These are phyloP conservation scores for Schizopygopsis malacanthus DNA, from an alignment of 2,797 vertebrate genomes.

Conservation along the genomic window DNA sequence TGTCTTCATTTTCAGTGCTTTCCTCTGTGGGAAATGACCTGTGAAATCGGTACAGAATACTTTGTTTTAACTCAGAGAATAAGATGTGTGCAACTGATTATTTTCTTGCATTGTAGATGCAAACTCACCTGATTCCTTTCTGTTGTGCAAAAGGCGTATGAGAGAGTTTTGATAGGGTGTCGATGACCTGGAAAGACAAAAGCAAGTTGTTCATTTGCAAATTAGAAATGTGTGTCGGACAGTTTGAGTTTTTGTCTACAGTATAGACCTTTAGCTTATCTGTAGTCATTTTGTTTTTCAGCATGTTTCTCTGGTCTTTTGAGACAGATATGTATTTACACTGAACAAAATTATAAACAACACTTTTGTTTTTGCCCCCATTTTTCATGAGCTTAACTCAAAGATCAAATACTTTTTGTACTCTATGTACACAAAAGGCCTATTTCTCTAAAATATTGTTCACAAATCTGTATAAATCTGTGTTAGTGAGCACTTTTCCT, in stretches of 20 bases:
- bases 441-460: too few relatives aligned
- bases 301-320: not conserved
- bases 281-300: not conserved
- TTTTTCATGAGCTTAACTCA: too few relatives aligned
- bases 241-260: not conserved
- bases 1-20: slow-evolving; percentile 87
- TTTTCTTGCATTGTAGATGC: not conserved
- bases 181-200: slow-evolving; percentile 85
- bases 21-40: slow-evolving; percentile 95
- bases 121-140: slow-evolving; percentile 87
- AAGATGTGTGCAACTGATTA: not conserved
- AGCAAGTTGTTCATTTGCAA: not conserved
- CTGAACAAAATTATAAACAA: too few relatives aligned
- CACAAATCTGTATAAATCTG: too few relatives aligned
- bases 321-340: not conserved
- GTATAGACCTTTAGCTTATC: not conserved
- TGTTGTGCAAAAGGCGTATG: slow-evolving; percentile 81
- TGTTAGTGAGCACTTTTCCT: too few relatives aligned
- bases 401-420: too few relatives aligned
- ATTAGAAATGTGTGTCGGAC: not conserved
- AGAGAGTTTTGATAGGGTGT: slow-evolving; percentile 92
- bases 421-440: too few relatives aligned
- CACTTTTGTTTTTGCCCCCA: too few relatives aligned
- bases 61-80: not conserved
- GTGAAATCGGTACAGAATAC: slow-evolving; percentile 15